Evolutionary conservation across 2,888 invertebrate genomes (phyloP), one percentile per base, ranked within the genome.

Genomic region (Anarsia innoxiella): DNA sequence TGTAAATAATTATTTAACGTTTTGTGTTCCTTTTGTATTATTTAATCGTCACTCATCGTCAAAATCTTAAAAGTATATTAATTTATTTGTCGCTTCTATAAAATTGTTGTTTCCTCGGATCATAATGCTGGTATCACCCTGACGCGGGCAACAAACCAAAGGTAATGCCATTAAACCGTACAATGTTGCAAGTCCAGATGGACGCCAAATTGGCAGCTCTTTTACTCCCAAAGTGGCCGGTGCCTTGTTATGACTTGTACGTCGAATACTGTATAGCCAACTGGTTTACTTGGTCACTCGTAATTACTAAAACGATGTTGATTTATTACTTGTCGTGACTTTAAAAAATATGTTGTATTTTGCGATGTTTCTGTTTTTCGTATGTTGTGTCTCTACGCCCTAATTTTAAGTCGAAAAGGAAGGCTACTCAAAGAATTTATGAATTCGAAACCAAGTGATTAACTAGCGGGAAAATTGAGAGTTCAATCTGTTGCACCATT

Each of bases 171-270:
- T 59, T 59, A 60, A 56, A 49, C 35, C 49, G 44, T 51, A 66
- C 66, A 63, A 53, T 63, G 62, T 60, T 50, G 48, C 45, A 33
- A 13, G 23, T 34, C 12, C 23, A 40, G 40, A 29, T 58, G 59
- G 56, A 57, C 51, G 48, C 52, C 48, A 64, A 69, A 66, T 66
- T 67, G 63, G 55, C 50, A 54, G 56, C 53, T 59, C 53, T 60
- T 59, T 56, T 5, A 23, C 26, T 19, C 9, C 4, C 10, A n/a
- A 9, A n/a, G 25, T 25, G n/a, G 8, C 25, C 5, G 25, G 5
- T n/a, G 25, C 25, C 25, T 25, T 25, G 25, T 25, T 25, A 25
- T 25, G 25, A 25, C 25, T 25, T 25, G 25, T 25, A 25, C 25
- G 4, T 19, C 25, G 8, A n/a, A 9, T 25, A n/a, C 10, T n/a